These are phyloP conservation scores for Subanguina moxae DNA, from an alignment of 1,140 invertebrate genomes.

Conservation along the genomic window DNA sequence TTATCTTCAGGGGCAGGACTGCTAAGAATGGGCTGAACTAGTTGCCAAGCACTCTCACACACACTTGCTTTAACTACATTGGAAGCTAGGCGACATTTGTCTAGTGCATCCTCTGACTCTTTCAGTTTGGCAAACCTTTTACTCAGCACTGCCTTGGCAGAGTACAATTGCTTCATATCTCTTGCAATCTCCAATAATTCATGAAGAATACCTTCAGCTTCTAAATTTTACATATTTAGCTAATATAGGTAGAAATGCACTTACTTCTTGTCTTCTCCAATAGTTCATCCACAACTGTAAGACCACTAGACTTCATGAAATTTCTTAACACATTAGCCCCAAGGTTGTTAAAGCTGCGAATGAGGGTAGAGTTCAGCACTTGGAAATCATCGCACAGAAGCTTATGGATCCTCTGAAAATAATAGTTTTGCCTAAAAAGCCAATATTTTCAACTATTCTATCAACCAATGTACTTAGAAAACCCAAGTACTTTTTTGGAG, in stretches of 20 bases:
- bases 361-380: slow-evolving; percentile 23
- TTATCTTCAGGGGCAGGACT: background rate
- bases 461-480: too few species aligned
- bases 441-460: too few species aligned
- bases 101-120: background rate
- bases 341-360: slow-evolving; percentile 16
- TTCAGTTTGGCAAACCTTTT: background rate
- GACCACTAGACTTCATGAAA: slow-evolving; percentile 33
- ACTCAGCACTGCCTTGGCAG: background rate
- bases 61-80: background rate
- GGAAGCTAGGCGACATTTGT: background rate
- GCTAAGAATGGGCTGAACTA: background rate
- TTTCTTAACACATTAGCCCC: slow-evolving; percentile 27
- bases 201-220: background rate
- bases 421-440: background rate
- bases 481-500: too few species aligned
- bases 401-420: slow-evolving; percentile 36
- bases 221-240: background rate
- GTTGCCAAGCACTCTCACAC: background rate
- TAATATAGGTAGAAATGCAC: background rate
- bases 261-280: slow-evolving; percentile 24
- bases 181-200: background rate
- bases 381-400: slow-evolving; percentile 37
- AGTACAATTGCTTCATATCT: background rate
- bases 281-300: slow-evolving; percentile 27